Evolutionary conservation across 2,797 vertebrate species (phyloP).

Genomic region (Okamejei kenojei): DNA sequence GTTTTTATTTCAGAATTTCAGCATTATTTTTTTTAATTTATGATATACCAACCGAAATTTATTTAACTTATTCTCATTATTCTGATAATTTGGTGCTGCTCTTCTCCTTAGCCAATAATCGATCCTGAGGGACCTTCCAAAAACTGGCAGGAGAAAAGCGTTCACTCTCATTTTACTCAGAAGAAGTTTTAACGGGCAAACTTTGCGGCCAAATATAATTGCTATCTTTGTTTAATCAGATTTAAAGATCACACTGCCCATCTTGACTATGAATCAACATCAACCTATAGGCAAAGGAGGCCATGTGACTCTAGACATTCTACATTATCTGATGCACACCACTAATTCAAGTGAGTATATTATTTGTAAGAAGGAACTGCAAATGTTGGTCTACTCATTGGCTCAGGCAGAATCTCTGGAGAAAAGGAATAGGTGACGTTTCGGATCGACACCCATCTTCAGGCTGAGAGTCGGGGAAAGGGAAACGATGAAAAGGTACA

Average conservation of each 20-base stretch:
- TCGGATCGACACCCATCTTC: too few relatives aligned
- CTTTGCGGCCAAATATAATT: background rate
- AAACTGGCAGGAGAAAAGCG: background rate
- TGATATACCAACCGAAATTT: background rate
- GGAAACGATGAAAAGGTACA: too few relatives aligned
- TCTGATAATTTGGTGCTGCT: background rate
- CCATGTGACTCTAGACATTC: constrained; percentile 34
- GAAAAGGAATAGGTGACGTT: too few relatives aligned
- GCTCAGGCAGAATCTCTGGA: too few relatives aligned
- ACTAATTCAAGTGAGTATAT: background rate
- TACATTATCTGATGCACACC: constrained; percentile 43
- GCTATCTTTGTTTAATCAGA: background rate
- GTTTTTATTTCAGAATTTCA: too few relatives aligned
- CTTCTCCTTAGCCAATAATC: background rate
- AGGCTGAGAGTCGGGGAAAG: too few relatives aligned
- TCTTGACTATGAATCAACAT: background rate
- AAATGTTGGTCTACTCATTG: too few relatives aligned
- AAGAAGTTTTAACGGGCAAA: background rate
- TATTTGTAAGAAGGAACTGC: background rate
- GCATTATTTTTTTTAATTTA: too few relatives aligned
- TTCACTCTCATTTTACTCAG: background rate
- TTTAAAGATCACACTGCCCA: background rate
- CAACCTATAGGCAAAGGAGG: constrained; percentile 39
- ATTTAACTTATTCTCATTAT: background rate
- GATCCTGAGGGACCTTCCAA: background rate